Evolutionary conservation across 2,797 vertebrate species (phyloP), one percentile per base, ranked within the genome.

Genomic region (Xiphophorus birchmanni): DNA sequence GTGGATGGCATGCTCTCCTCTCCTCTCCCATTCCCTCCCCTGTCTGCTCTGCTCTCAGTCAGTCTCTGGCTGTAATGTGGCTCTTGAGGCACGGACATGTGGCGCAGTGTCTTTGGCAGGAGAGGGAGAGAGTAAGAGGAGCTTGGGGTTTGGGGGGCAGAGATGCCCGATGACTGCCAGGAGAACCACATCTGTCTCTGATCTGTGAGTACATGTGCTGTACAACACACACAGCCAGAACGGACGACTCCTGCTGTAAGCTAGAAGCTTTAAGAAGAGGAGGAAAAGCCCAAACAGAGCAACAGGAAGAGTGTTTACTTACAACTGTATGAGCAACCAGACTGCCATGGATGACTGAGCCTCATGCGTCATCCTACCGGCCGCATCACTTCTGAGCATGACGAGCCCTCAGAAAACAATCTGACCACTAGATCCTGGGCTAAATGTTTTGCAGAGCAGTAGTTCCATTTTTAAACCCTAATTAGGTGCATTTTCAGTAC

Each of bases 121-220:
- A 72, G 67, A 54, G 21, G 50, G 75, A 8, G 75, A 74, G 77
- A 37, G 81, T 47, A 6, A 58, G 5, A 18, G 52, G 52, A 54
- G 23, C 9, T 54, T 54, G 52, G 21, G 8, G 50, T 2, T 2
- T 1, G 18, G 5, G 6, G 21, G 21, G 60, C 50, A 40, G 69
- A 74, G 77, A 45, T 80, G 78, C 82, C 73, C 88, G 80, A 80
- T 82, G 79, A 85, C 88, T 92, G 91, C 94, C 92, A 94, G 92
- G 88, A 93, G 90, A 84, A 89, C 82, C 93, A 94, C 94, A 95
- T 95, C 95, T 95, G 94, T 90, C 84, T 93, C 88, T 92, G 92
- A 95, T 95, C 93, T 94, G 75, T 32, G 78, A 85, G 80, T 67
- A 67, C 83, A 84, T 75, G 89, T 74, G 75, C 89, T 85, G 89